Conservation (phyloP, 2,797 vertebrate species). For the Propithecus perrieri region DNA sequence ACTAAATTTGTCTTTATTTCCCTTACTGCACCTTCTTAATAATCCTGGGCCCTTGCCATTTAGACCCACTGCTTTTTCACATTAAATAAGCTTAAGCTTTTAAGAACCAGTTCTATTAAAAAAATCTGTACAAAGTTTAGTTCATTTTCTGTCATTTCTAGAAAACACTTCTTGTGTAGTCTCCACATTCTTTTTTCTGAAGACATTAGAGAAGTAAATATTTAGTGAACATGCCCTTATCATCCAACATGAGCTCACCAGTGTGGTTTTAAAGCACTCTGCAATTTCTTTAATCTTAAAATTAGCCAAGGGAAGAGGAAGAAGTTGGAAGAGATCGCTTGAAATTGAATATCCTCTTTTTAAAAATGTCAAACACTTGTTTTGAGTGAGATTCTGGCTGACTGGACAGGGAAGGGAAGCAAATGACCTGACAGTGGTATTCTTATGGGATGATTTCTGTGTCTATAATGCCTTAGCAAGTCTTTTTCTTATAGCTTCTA, state of each 20-base stretch:
- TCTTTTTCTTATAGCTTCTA: neutral
- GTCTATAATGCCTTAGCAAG: neutral
- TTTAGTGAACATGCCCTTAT: slow-evolving; percentile 59
- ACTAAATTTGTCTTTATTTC: slow-evolving; percentile 19
- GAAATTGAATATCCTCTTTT: neutral
- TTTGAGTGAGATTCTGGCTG: slow-evolving; percentile 45
- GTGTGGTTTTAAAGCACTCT: slow-evolving; percentile 62
- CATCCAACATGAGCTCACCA: neutral
- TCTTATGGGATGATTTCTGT: neutral
- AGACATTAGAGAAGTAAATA: slow-evolving; percentile 34
- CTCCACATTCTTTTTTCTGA: slow-evolving; percentile 44
- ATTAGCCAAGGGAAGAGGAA: slow-evolving; percentile 14
- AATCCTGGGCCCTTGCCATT: neutral
- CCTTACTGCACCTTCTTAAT: neutral
- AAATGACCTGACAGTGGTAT: neutral
- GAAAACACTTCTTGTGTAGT: slow-evolving; percentile 66
- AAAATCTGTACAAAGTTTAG: slow-evolving; percentile 55
- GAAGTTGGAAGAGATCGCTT: neutral
- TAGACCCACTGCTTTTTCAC: slow-evolving; percentile 22
- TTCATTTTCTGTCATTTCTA: slow-evolving; percentile 71
- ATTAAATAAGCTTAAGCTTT: slow-evolving; percentile 60
- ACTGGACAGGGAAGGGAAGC: neutral
- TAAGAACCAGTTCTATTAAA: slow-evolving; percentile 56
- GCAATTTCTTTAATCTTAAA: slow-evolving; percentile 73
- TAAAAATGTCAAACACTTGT: neutral